Percentiles rank a stretch among this genome's conserved stretches.
phyloP scores from a whole-genome alignment of 2,888 invertebrate genomes.

The Lycocerus yunnanus region DNA sequence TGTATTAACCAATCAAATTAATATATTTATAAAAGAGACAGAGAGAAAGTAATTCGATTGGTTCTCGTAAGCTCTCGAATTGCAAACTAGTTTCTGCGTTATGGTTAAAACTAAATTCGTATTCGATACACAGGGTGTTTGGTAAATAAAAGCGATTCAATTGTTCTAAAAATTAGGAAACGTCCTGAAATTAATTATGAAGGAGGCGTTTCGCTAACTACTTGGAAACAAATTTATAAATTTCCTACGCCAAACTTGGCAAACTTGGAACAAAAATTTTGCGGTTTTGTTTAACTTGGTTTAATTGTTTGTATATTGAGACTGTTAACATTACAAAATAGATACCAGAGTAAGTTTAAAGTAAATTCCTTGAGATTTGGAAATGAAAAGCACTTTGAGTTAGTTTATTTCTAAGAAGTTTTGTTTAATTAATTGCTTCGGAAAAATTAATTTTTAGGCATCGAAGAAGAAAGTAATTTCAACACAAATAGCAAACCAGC shows the following conservation, averaged over 20 bases:
- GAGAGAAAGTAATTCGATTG: too few species aligned
- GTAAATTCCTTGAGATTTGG: background rate
- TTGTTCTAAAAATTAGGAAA: background rate
- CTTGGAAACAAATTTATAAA: conserved; percentile 12
- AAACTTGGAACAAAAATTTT: conserved; percentile 8
- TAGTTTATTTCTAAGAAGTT: background rate
- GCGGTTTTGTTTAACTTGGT: conserved; percentile 17
- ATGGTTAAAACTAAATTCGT: too few species aligned
- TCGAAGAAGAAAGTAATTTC: background rate
- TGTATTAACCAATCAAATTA: too few species aligned
- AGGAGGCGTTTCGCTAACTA: background rate
- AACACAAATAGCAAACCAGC: background rate
- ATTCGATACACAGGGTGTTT: too few species aligned
- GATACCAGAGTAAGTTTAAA: conserved; percentile 15
- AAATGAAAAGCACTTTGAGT: background rate
- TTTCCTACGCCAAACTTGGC: conserved; percentile 10
- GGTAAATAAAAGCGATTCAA: background rate
- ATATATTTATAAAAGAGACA: too few species aligned
- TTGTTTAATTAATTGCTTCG: background rate
- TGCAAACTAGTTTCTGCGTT: too few species aligned
- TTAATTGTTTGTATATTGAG: conserved; percentile 15
- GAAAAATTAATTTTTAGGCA: background rate
- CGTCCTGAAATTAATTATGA: background rate
- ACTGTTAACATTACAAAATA: conserved; percentile 8
- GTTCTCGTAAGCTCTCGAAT: too few species aligned